Evolutionary conservation across 2,113 vertebrate species (phyloP).

Genomic region (Crotalus horridus): DNA sequence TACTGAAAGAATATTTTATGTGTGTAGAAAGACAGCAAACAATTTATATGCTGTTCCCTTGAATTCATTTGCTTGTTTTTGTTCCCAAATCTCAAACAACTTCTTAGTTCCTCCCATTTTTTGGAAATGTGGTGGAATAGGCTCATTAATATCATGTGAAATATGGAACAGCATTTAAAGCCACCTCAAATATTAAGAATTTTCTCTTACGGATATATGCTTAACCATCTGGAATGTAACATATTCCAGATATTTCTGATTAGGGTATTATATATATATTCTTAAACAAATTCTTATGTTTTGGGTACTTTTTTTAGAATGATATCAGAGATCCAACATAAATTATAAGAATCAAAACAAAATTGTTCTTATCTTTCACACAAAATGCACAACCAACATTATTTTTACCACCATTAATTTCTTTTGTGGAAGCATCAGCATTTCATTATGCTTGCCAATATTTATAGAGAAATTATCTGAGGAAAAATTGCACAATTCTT

Average conservation of each 20-base stretch:
- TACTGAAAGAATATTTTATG: not conserved
- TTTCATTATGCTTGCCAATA: not conserved
- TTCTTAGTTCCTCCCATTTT: not conserved
- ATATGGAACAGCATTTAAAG: not conserved
- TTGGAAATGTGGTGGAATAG: not conserved
- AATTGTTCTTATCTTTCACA: not conserved
- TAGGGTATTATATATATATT: not conserved
- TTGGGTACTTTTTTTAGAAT: not conserved
- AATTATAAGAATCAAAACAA: not conserved
- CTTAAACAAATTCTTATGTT: not conserved
- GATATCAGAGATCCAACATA: not conserved
- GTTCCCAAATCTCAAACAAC: not conserved
- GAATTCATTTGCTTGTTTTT: not conserved
- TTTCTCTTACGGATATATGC: not conserved
- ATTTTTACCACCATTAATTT: not conserved
- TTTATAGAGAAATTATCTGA: not conserved
- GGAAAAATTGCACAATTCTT: not conserved
- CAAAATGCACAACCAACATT: not conserved
- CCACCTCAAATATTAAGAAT: not conserved
- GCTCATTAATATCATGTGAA: not conserved
- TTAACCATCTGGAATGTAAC: not conserved
- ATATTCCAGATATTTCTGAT: not conserved
- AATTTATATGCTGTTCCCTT: not conserved
- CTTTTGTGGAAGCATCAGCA: not conserved
- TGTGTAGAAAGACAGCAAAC: not conserved